A percentile compares a stretch with the other conserved stretches of the same genome.
Evolutionary conservation across 2,888 invertebrate species (phyloP).

Genomic region (Flabesymbios commensalis): DNA sequence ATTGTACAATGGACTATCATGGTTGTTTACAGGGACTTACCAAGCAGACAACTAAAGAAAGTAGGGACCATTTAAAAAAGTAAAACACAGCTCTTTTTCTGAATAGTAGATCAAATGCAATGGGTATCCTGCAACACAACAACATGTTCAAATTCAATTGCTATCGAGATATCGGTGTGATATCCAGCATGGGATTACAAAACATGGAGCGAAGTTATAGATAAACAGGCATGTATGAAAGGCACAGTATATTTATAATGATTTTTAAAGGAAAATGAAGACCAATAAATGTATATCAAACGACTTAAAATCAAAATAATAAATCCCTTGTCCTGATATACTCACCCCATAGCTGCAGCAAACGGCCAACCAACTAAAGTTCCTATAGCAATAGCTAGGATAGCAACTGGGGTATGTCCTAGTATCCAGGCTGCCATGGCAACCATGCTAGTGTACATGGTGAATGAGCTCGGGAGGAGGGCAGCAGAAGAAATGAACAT

Average conservation of each 20-base stretch:
- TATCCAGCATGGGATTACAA: too few species aligned
- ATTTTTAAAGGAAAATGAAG: too few species aligned
- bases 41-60: conserved; percentile 74
- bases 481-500: conserved; percentile 87
- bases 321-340: too few species aligned
- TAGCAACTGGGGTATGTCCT: conserved; percentile 76
- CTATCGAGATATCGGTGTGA: too few species aligned
- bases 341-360: conserved; percentile 82
- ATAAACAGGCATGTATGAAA: too few species aligned
- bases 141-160: not conserved
- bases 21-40: conserved; percentile 58
- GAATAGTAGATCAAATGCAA: conserved; percentile 82
- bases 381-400: conserved; percentile 82
- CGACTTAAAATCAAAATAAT: too few species aligned
- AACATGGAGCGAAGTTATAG: too few species aligned
- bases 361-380: conserved; percentile 93
- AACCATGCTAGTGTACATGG: conserved; percentile 82
- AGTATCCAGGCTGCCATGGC: conserved; percentile 91
- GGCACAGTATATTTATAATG: too few species aligned
- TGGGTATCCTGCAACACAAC: conserved; percentile 69
- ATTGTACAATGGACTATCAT: too few species aligned
- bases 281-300: too few species aligned
- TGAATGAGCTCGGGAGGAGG: conserved; percentile 92
- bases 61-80: conserved; percentile 77
- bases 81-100: conserved; percentile 70